Conservation (phyloP, 2,113 vertebrate genomes). For the Nipponia nippon region DNA sequence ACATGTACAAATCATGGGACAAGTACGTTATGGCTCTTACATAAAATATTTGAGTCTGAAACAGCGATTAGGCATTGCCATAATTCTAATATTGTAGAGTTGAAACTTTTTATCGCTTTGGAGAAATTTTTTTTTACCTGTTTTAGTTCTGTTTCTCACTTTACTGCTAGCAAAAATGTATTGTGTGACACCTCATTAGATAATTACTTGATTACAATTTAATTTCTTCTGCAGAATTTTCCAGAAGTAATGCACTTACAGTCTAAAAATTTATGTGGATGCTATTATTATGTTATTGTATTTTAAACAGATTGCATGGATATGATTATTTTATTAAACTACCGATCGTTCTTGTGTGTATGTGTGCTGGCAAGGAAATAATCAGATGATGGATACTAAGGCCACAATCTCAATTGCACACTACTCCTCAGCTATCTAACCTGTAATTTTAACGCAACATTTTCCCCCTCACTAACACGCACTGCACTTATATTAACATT, state of each 20-base stretch:
- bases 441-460: conserved; percentile 16
- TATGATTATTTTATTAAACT: conserved; percentile 56
- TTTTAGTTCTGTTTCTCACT: not conserved
- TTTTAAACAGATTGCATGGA: conserved; percentile 29
- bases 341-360: not conserved
- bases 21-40: not conserved
- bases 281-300: conserved; percentile 12
- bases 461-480: not conserved
- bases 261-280: not conserved
- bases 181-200: conserved; percentile 27
- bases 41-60: not conserved
- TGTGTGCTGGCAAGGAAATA: conserved; percentile 29
- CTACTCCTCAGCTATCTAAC: conserved; percentile 1
- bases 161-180: not conserved
- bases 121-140: not conserved
- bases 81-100: not conserved
- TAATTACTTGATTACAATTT: conserved; percentile 51
- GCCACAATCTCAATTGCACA: not conserved
- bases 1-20: not conserved
- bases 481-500: not conserved
- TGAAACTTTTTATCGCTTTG: not conserved
- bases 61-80: not conserved
- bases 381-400: conserved; percentile 29
- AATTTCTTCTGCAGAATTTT: conserved; percentile 13
- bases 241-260: not conserved